Evolutionary conservation across 2,113 vertebrate species (phyloP).

Genomic region (Lepus timidus): DNA sequence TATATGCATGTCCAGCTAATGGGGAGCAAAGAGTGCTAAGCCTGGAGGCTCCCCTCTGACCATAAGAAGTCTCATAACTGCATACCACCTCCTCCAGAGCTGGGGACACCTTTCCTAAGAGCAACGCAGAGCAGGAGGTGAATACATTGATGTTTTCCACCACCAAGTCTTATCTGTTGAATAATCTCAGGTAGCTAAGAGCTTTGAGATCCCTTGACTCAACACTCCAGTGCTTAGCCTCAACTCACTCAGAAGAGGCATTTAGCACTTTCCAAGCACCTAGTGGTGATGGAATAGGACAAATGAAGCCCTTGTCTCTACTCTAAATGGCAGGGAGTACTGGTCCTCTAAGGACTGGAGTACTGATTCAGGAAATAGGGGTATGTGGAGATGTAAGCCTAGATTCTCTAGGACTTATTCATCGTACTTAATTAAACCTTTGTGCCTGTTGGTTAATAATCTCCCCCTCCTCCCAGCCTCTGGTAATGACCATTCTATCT

Average conservation of each 20-base stretch:
- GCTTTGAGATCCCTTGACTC: not conserved
- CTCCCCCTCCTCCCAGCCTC: not conserved
- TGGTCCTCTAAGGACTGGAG: not conserved
- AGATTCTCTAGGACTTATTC: not conserved
- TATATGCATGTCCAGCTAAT: not conserved
- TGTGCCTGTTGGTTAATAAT: not conserved
- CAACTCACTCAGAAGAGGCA: constrained; percentile 1
- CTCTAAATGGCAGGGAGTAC: not conserved
- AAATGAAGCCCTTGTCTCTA: not conserved
- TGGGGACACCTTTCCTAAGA: not conserved
- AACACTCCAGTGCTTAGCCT: not conserved
- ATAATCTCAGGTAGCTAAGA: not conserved
- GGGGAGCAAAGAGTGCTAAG: not conserved
- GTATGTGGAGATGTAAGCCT: not conserved
- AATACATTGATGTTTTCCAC: not conserved
- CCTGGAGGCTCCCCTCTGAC: not conserved
- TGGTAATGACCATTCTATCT: not conserved
- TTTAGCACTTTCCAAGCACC: not conserved
- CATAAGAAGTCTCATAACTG: not conserved
- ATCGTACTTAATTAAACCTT: not conserved
- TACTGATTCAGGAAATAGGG: not conserved
- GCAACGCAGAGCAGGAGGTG: not conserved
- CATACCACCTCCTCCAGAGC: not conserved
- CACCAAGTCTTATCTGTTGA: not conserved
- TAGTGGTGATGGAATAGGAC: not conserved